Conservation (phyloP, 2,888 invertebrate genomes). For the Rhimphoctona megacephalus region DNA sequence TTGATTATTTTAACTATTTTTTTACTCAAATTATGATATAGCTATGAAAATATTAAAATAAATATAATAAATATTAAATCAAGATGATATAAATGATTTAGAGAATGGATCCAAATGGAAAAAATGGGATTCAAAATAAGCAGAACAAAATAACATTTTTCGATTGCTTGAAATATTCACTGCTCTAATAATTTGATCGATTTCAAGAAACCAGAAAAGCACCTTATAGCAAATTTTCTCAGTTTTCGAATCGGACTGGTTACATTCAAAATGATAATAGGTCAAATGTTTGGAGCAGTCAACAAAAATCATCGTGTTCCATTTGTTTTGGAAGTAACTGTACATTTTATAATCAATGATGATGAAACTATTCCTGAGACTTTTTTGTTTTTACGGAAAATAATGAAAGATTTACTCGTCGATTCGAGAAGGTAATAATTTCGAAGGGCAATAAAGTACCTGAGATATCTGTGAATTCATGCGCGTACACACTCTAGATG, state of each 20-base stretch:
- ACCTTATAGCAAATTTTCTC: not conserved
- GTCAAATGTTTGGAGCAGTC: not conserved
- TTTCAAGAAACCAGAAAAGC: not conserved
- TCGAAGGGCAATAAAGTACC: conserved; percentile 54
- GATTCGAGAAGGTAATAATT: conserved; percentile 44
- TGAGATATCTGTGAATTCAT: conserved; percentile 56
- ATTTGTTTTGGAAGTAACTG: not conserved
- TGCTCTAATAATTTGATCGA: not conserved
- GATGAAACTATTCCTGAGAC: not conserved
- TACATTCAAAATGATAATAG: not conserved
- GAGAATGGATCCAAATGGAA: no score
- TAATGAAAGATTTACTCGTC: conserved; percentile 20
- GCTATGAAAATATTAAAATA: not conserved
- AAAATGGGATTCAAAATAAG: no score
- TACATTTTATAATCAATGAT: not conserved
- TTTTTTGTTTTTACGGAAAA: not conserved
- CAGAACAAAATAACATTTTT: not conserved
- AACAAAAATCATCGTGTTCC: not conserved
- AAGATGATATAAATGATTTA: not conserved
- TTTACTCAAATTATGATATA: not conserved
- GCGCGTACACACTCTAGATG: conserved; percentile 44
- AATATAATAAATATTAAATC: not conserved
- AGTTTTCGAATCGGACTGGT: not conserved
- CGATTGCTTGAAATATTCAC: not conserved
- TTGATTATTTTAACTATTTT: not conserved